phyloP scores from a whole-genome alignment of 1,140 invertebrate genomes.

The Maniola jurtina region DNA sequence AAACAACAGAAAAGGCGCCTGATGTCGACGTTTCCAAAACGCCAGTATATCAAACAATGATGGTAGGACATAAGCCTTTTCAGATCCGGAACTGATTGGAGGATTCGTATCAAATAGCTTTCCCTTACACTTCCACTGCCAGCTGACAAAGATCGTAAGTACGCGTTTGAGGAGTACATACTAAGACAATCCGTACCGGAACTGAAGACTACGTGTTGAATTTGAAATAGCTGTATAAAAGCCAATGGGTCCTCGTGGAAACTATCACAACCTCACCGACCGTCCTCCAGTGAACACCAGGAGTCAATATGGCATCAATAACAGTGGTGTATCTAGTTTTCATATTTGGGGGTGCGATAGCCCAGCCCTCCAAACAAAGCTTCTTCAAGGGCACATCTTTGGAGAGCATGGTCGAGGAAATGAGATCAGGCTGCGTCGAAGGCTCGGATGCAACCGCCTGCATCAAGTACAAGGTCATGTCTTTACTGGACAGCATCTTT shows the following conservation, averaged over 20 bases:
- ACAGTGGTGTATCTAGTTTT: conserved; percentile 75
- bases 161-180: conserved; percentile 49
- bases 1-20: conserved; percentile 75
- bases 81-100: conserved; percentile 34
- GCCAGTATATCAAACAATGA: conserved; percentile 31
- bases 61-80: conserved; percentile 58
- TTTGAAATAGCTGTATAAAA: conserved; percentile 80
- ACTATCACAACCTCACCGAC: conserved; percentile 72
- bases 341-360: conserved; percentile 77
- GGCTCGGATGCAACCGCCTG: conserved; percentile 89
- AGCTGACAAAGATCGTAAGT: conserved; percentile 55
- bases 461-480: conserved; percentile 89
- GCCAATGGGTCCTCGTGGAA: conserved; percentile 67
- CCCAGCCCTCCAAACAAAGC: conserved; percentile 81
- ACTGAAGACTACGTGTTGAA: conserved; percentile 69
- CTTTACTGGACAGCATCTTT: conserved; percentile 87
- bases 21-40: conserved; percentile 49
- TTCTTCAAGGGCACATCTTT: conserved; percentile 85
- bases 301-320: conserved; percentile 73
- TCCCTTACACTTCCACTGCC: conserved; percentile 70
- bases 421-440: conserved; percentile 84
- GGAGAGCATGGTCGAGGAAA: conserved; percentile 86
- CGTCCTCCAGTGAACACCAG: conserved; percentile 67
- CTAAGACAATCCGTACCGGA: conserved; percentile 73
- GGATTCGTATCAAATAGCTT: conserved; percentile 77